Evolutionary conservation across 2,888 invertebrate genomes (phyloP), one percentile per base, ranked within the genome.

Genomic region (Rhingia rostrata): DNA sequence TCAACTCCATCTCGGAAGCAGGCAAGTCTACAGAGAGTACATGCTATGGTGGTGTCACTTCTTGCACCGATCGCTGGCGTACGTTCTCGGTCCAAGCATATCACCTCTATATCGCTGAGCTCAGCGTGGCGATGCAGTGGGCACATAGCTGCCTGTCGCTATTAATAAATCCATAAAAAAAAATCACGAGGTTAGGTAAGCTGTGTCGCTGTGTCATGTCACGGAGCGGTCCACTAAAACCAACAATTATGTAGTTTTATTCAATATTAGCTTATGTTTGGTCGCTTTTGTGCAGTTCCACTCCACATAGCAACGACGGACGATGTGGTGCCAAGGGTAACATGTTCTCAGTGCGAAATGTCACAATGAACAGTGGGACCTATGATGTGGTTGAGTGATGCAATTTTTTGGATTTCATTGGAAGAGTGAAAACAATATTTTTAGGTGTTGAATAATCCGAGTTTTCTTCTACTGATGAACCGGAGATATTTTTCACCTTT

Each of bases 261-360:
- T 41, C 22, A 22, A 22, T 2, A 22, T 22, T 22, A 22, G 22
- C 22, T 1, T 22, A 22, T 22, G 22, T 22, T 22, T 22, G 22
- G 1, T 22, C 22, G 22, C 22, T 22, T 22, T 22, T 22, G 22
- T 22, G 22, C 22, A 22, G 22, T 22, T 22, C 45, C 54, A 56
- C 9, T 75, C 58, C 30, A 66, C 45, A 69, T 56, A 43, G 56
- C 49, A 72, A 45, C 72, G 70, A 3, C 12, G 35, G 22, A 22
- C 49, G 53, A 49, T 80, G 39, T 14, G 60, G 37, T 56, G 43
- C 70, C 82, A 82, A 82, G 77, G 82, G 82, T 72, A 82, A 82
- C 77, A 49, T 60, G 64, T 77, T 77, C 51, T 10, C 4, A 45
- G 43, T 58, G 41, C 41, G 43, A 66, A 35, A 14, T 49, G 22